Base-by-base conservation (phyloP, 2,113 vertebrate genomes). In the Amphiprion ocellaris region DNA sequence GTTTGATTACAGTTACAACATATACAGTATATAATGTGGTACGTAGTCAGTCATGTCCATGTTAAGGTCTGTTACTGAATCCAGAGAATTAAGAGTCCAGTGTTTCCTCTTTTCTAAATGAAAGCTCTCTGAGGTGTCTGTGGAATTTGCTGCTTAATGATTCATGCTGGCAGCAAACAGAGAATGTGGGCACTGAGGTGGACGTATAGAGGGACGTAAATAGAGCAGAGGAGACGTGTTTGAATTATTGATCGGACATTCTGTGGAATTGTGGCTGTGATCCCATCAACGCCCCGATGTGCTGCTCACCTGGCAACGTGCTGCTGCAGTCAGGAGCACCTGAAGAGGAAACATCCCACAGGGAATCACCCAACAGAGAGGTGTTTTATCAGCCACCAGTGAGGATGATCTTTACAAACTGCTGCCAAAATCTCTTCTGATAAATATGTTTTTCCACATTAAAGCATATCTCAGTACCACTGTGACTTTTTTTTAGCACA, bases 171-270 rank as follows among this genome's bases (percentile, higher is more conserved):
- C 73, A 74, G 70, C 74, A 74, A 78, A 86, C 83, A 77, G 7
- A 53, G 74, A 24, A 65, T 54, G 72, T 68, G 60, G 58, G 56
- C 67, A 30, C 66, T 24, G 26, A 30, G 73, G 46, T 68, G 54
- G 69, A 64, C 50, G 55, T 70, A 56, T 56, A 74, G 53, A 76
- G 19, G 63, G n/a, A n/a, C 26, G 37, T 56, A 82, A 86, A 85
- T 62, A 77, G 83, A 90, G 82, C 81, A 72, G 50, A 79, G 69
- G 37, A 87, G 70, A 69, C 55, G 6, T 52, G 73, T 85, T 71
- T 92, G 52, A 92, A 93, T 93, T 86, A 93, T 94, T 90, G 82
- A 93, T 82, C 10, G 47, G 64, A 56, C 44, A 54, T 79, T 81
- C 49, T 82, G 78, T 83, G 65, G 63, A 30, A 28, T 63, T 75